These are phyloP conservation scores for Lepilemur ruficaudatus DNA, from an alignment of 2,797 vertebrate genomes.

Conservation along the genomic window DNA sequence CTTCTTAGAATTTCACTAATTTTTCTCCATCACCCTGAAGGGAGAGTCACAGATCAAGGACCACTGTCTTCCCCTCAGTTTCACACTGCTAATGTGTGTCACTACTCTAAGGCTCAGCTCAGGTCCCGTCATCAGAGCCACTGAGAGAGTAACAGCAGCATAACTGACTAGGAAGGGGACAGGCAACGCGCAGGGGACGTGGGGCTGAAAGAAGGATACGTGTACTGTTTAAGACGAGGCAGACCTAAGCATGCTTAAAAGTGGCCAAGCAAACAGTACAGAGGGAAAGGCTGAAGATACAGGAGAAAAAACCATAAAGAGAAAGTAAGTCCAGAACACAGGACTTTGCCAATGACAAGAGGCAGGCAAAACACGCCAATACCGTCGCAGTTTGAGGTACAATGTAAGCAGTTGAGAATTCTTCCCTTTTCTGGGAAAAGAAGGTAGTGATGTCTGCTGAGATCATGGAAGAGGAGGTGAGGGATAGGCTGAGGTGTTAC, in stretches of 20 bases:
- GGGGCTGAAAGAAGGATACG: background rate
- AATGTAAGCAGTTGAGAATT: background rate
- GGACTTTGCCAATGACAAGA: background rate
- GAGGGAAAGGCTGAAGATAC: background rate
- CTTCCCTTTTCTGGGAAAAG: background rate
- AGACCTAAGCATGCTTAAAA: background rate
- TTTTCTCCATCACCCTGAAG: background rate
- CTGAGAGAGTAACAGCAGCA: background rate
- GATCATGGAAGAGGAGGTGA: background rate
- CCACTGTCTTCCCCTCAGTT: background rate
- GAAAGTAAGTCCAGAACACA: background rate
- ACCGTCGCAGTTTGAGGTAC: background rate
- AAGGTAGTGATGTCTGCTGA: background rate
- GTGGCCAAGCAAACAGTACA: background rate
- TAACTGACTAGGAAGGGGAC: background rate
- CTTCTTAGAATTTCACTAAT: background rate
- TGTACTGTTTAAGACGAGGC: background rate
- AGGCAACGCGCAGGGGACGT: background rate
- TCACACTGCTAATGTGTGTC: background rate
- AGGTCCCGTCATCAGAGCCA: background rate
- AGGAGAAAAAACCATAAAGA: background rate
- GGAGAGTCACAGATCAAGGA: background rate
- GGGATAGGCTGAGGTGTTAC: background rate
- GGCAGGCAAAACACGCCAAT: background rate
- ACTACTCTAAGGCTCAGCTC: accelerated